Conservation (phyloP, 1,140 invertebrate genomes). For the Ostrea edulis region DNA sequence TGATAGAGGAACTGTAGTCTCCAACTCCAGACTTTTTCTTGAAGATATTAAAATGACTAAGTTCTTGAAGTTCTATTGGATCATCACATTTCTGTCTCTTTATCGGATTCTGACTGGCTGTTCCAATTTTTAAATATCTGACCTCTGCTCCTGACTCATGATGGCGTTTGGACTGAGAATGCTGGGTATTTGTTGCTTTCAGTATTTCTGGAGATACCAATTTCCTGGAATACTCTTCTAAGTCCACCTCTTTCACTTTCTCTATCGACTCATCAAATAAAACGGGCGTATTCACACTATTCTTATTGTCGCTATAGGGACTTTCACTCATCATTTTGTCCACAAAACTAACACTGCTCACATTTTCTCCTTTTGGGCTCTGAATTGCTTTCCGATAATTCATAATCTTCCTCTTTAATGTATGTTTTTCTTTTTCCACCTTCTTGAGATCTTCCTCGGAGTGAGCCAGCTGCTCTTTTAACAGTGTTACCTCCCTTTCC, state of each 20-base stretch:
- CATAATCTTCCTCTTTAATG: slow-evolving; percentile 55
- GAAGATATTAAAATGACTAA: slow-evolving; percentile 59
- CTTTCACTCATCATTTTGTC: slow-evolving; percentile 61
- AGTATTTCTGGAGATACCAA: slow-evolving; percentile 47
- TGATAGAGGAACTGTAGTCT: slow-evolving; percentile 53
- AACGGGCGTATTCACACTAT: slow-evolving; percentile 49
- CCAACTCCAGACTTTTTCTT: slow-evolving; percentile 61
- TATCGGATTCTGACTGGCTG: slow-evolving; percentile 55
- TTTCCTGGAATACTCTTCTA: slow-evolving; percentile 21
- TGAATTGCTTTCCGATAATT: slow-evolving; percentile 57
- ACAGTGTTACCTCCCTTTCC: slow-evolving; percentile 36
- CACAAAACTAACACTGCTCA: slow-evolving; percentile 62
- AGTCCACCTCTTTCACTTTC: slow-evolving; percentile 41
- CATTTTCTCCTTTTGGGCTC: slow-evolving; percentile 46
- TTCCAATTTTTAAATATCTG: slow-evolving; percentile 60
- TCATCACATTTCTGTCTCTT: slow-evolving; percentile 59
- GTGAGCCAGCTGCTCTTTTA: slow-evolving; percentile 49
- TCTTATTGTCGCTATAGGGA: slow-evolving; percentile 36
- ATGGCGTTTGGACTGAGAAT: slow-evolving; percentile 13
- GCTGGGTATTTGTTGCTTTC: slow-evolving; percentile 41
- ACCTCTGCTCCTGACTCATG: slow-evolving; percentile 57
- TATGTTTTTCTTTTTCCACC: slow-evolving; percentile 63
- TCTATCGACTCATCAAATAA: slow-evolving; percentile 53
- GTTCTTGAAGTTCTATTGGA: slow-evolving; percentile 38
- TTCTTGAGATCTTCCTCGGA: slow-evolving; percentile 63